Evolutionary conservation across 1,140 invertebrate species (phyloP), one percentile per base, ranked within the genome.

Genomic region (Cherax destructor): DNA sequence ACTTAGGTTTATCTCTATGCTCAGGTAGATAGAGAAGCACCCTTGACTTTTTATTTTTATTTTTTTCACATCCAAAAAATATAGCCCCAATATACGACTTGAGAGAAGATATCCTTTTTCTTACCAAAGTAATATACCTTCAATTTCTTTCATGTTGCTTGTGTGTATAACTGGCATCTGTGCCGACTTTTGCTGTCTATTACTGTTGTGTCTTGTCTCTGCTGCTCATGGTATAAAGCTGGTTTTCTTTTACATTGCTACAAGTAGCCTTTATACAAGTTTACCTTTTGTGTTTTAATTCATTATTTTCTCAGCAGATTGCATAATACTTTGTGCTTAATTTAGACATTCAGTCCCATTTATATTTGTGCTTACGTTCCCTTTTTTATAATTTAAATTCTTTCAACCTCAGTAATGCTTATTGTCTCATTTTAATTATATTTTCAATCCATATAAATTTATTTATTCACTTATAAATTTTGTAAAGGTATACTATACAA

Each of bases 21-120:
- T 90, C 81, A 84, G 88, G 88, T 90, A 90, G 87, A 83, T 89
- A 89, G 88, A 90, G 72, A 84, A 78, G 74, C 80, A 24, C 56
- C 69, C 61, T 77, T 81, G 21, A 80, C 86, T 81, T 81, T 52
- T 30, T 30, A 4, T 50, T 47, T 74, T n/a, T 85, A 11, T 85
- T 85, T 74, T 85, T 24, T 85, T 24, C 83, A 85, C 10, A 81
- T 81, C n/a, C 50, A 59, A 56, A 81, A 56, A 81, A 50, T 79
- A 47, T 81, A 56, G 10, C n/a, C 24, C 79, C 56, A 59, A 74
- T 41, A 56, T 69, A 49, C 69, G 83, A 85, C 83, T 85, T 69
- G 30, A 85, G 69, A 85, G 47, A 18, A 47, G 80, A 80, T 18
- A 6, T 49, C 7, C 30, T 80, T 59, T 88, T 61, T 80, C 50